Percentiles rank a stretch among this genome's conserved stretches.
Evolutionary conservation across 2,797 vertebrate species (phyloP).

Genomic region (Halcyon smyrnensis): DNA sequence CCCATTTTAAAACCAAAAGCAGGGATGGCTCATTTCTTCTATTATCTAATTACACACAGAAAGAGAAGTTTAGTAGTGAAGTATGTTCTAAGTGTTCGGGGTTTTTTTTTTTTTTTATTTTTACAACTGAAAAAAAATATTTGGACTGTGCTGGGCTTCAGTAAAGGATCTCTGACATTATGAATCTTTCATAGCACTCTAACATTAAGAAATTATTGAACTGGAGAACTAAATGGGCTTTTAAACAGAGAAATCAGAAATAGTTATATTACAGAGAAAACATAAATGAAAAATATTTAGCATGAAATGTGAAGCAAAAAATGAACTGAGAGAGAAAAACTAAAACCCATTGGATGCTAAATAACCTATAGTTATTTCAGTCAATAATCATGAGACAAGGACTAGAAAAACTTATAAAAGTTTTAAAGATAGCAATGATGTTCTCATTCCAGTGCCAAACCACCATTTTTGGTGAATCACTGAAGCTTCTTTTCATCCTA

Average conservation of each 20-base stretch:
- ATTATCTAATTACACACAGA: conserved; percentile 77
- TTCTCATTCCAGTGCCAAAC: not conserved
- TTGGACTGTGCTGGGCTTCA: not conserved
- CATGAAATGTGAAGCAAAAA: not conserved
- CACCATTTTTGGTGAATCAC: not conserved
- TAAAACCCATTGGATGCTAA: not conserved
- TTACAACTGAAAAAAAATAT: not conserved
- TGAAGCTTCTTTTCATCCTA: not conserved
- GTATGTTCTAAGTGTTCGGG: no score
- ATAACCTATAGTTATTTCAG: not conserved
- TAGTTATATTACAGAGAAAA: not conserved
- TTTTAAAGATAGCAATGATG: not conserved
- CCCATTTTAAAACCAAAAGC: conserved; percentile 90
- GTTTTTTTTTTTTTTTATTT: not conserved
- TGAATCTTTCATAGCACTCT: not conserved
- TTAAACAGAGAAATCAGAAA: not conserved
- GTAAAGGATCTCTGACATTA: not conserved
- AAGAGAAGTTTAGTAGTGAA: not conserved
- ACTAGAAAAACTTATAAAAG: not conserved
- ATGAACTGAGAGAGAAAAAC: not conserved
- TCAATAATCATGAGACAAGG: not conserved
- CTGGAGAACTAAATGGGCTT: not conserved
- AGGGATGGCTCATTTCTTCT: conserved; percentile 87
- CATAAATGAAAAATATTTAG: not conserved
- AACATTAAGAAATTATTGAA: not conserved